Base-by-base conservation (phyloP, 2,888 invertebrate genomes). In the Cephus spinipes region DNA sequence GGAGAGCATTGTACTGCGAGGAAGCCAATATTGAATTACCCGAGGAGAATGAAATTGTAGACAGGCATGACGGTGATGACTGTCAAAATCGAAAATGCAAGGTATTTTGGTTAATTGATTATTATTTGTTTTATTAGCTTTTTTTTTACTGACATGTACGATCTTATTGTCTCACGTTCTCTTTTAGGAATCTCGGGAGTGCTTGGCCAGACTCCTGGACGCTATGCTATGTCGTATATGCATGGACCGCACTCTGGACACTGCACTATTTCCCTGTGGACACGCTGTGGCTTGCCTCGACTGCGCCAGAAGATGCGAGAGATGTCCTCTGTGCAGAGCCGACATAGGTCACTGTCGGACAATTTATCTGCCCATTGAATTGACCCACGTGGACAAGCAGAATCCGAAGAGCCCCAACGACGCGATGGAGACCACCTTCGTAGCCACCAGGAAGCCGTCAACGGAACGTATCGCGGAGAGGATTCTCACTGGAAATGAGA, bases 191-290 rank as follows among this genome's bases (percentile, higher is more conserved):
- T 93, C 93, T 81, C 93, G 93, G 79, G 93, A 93, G 85, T 92
- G 92, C 81, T 88, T 94, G 76, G 92, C 93, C 40, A 92, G 93
- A 79, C 89, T 94, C 84, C 91, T 94, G 84, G 95, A 95, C 87
- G 94, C 95, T 76, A 94, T 96, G 92, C 95, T 96, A 74, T 98
- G 97, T 90, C 95, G 96, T 89, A 96, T 97, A 85, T 98, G 98
- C 90, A 97, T 97, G 96, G 97, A 97, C 92, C 93, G 93, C 76
- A 94, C 95, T 79, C 95, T 97, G 89, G 95, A 97, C 92, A 95
- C 96, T 68, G 95, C 96, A 85, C 95, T 98, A 92, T 95, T 96
- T 92, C 97, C 97, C 2, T 98, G 98, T 90, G 94, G 96, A n/a
- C 98, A 98, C 91, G 96, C 96, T 76, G 95, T 96, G 75, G 96